These are phyloP conservation scores for Lophius americanus DNA, from an alignment of 2,797 vertebrate genomes.

Conservation along the genomic window DNA sequence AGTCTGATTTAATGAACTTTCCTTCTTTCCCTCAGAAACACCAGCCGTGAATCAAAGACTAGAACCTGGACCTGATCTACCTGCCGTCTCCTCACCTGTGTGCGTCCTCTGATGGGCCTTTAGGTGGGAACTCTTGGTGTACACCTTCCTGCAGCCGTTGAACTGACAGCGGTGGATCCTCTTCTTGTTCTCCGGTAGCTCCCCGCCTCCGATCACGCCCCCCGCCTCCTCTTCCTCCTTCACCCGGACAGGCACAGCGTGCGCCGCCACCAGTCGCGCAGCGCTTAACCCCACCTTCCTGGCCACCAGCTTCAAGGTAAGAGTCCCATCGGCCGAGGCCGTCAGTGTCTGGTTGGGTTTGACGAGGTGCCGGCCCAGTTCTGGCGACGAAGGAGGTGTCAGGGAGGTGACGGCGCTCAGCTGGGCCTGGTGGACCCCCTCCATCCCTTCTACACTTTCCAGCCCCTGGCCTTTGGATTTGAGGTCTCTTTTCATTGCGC, in stretches of 20 bases:
- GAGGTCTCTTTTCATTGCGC: slow-evolving; percentile 53
- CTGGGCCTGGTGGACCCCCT: slow-evolving; percentile 91
- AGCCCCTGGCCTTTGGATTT: slow-evolving; percentile 59
- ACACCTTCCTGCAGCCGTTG: slow-evolving; percentile 98
- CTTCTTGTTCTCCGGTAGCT: slow-evolving; percentile 96
- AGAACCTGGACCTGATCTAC: background rate
- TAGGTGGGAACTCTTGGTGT: slow-evolving; percentile 99
- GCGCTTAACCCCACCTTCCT: slow-evolving; percentile 92
- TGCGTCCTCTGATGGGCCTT: slow-evolving; percentile 99
- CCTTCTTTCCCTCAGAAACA: no score
- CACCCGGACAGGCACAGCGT: slow-evolving; percentile 71
- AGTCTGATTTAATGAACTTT: no score
- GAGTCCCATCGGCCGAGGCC: slow-evolving; percentile 90
- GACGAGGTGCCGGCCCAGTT: slow-evolving; percentile 94
- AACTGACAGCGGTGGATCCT: slow-evolving; percentile 98
- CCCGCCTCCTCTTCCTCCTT: slow-evolving; percentile 90
- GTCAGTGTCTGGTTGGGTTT: slow-evolving; percentile 93
- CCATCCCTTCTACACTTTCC: slow-evolving; percentile 74
- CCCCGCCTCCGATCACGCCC: slow-evolving; percentile 66
- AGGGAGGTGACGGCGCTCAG: slow-evolving; percentile 97
- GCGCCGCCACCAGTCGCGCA: slow-evolving; percentile 84
- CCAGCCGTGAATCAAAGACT: background rate
- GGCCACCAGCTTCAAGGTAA: slow-evolving; percentile 94
- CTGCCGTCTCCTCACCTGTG: slow-evolving; percentile 85
- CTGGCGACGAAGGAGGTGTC: slow-evolving; percentile 96